phyloP scores from a whole-genome alignment of 2,888 invertebrate genomes.

The Tenodera sinensis region DNA sequence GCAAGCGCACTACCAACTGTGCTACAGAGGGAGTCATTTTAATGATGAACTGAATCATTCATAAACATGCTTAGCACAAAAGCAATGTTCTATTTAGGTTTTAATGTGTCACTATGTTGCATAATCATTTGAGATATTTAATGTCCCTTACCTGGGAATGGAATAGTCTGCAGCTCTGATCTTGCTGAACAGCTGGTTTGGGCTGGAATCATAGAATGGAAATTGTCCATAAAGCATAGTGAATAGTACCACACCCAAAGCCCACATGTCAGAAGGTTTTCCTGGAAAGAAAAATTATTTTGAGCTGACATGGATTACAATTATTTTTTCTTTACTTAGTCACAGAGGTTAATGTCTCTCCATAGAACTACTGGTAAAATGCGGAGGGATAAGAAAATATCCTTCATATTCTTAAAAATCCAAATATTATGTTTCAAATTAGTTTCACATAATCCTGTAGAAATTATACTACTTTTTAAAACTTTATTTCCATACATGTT shows the following conservation, averaged over 20 bases:
- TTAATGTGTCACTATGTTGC: background rate
- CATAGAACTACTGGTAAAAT: background rate
- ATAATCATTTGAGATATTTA: too few relatives aligned
- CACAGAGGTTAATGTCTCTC: background rate
- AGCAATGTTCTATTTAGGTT: background rate
- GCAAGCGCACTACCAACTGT: too few relatives aligned
- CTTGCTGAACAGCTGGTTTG: conserved; percentile 68
- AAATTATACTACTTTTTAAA: too few relatives aligned
- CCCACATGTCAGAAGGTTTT: conserved; percentile 83
- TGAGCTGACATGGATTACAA: background rate
- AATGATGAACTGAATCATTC: too few relatives aligned
- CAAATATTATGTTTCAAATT: too few relatives aligned
- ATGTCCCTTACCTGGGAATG: conserved; percentile 59
- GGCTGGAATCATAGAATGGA: conserved; percentile 73
- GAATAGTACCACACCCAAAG: conserved; percentile 71
- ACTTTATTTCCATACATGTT: too few relatives aligned
- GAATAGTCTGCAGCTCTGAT: conserved; percentile 71
- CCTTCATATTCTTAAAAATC: too few relatives aligned
- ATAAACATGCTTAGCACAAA: background rate
- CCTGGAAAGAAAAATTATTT: conserved; percentile 36
- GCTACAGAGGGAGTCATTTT: too few relatives aligned
- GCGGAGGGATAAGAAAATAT: too few relatives aligned
- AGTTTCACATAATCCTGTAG: too few relatives aligned
- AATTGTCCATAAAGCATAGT: conserved; percentile 79
- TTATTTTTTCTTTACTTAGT: background rate